Base-by-base conservation (phyloP, 2,888 invertebrate genomes). In the Polydesmus complanatus region DNA sequence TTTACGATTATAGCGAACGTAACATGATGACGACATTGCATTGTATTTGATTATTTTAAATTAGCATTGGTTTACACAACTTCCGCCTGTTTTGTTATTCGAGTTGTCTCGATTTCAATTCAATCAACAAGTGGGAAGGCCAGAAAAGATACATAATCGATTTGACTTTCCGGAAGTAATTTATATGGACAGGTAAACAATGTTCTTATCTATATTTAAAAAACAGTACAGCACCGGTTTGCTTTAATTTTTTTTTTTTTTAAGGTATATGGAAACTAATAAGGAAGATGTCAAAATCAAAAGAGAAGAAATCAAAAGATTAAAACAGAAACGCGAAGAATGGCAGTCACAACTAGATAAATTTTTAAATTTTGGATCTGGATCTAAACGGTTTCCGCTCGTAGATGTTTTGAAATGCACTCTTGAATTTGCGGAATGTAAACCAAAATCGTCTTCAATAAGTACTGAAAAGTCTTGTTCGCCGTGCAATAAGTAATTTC, bases 141-240 rank as follows among this genome's bases (percentile, higher is more conserved):
- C 76, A 18, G 76, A 76, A 64, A 77, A 77, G 68, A 74, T 77
- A 57, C 76, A 76, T 66, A 75, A 75, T 64, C 73, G 73, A 67
- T 71, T 77, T 62, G 72, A 72, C 56, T 77, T 77, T 67, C 76
- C 76, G 47, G 70, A 73, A 64, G 67, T 72, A 49, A 70, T 77
- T 51, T 76, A 72, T 66, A 72, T 77, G 72, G 77, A 77, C 66
- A 72, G 76, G 71, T 74, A 65, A 65, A 63, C 27, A 37, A 27
- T 3, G 37, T 52, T 25, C n/a, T 3, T 18, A 2, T 19, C 18
- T 53, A 23, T 23, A 27, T 52, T 27, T 19, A 11, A 62, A 59
- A n/a, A n/a, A n/a, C n/a, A n/a, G n/a, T n/a, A n/a, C n/a, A n/a
- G n/a, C n/a, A n/a, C 3, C 50, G 26, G 5, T 47, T 54, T 37